Percentiles rank a stretch among this genome's conserved stretches.
phyloP scores from a whole-genome alignment of 2,113 vertebrate genomes.

The Castor canadensis region DNA sequence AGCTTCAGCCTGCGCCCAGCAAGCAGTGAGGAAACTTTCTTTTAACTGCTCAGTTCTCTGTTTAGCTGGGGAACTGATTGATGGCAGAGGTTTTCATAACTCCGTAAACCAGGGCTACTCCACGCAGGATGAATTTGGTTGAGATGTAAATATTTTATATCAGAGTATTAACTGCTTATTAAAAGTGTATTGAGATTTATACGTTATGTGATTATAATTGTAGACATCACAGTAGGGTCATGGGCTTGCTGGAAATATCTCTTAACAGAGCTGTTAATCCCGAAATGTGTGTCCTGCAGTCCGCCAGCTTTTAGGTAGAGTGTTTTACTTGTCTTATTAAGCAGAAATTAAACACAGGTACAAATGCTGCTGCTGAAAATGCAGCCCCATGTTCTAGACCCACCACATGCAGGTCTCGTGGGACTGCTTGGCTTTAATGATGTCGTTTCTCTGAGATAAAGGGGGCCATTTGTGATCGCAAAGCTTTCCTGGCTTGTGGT shows the following conservation, averaged over 20 bases:
- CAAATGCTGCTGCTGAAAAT: background rate
- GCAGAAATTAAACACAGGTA: conserved; percentile 60
- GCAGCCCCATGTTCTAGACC: background rate
- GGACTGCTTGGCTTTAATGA: background rate
- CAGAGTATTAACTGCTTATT: conserved; percentile 75
- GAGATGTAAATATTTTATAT: conserved; percentile 74
- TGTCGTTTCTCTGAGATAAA: background rate
- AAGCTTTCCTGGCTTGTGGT: background rate
- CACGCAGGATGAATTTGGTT: conserved; percentile 60
- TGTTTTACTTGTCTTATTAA: conserved; percentile 34
- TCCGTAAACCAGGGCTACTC: conserved; percentile 45
- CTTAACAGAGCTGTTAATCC: conserved; percentile 57
- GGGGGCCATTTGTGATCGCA: background rate
- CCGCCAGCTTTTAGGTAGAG: conserved; percentile 30
- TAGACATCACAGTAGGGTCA: conserved; percentile 54
- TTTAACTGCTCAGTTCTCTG: conserved; percentile 15
- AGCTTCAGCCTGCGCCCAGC: background rate
- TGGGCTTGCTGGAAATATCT: conserved; percentile 47
- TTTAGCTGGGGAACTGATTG: conserved; percentile 52
- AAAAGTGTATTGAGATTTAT: conserved; percentile 61
- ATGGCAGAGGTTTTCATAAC: conserved; percentile 58
- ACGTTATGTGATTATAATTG: conserved; percentile 48
- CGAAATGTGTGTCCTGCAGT: conserved; percentile 54
- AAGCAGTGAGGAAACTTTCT: background rate
- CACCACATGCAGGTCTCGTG: background rate